Evolutionary conservation across 2,113 vertebrate species (phyloP).

Genomic region (Sakesphorus luctuosus): DNA sequence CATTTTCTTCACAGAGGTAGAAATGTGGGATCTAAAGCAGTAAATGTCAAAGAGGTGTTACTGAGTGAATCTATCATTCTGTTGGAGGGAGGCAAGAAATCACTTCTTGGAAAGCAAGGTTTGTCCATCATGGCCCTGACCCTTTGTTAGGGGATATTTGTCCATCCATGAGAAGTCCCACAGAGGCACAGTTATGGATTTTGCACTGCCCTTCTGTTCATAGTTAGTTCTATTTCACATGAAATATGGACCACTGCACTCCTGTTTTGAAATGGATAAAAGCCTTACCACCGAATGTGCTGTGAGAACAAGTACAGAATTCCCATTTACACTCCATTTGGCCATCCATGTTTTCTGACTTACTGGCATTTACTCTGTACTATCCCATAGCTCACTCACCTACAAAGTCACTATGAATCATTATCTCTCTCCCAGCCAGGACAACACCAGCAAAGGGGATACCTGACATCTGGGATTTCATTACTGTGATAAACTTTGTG

Average conservation of each 20-base stretch:
- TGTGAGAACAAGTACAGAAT: background rate
- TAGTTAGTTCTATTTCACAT: background rate
- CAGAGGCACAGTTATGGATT: background rate
- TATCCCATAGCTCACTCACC: background rate
- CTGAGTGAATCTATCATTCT: background rate
- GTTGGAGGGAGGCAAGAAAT: background rate
- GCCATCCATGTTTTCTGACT: background rate
- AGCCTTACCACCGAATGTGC: background rate
- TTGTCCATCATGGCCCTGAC: background rate
- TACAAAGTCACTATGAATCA: background rate
- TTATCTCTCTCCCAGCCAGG: background rate
- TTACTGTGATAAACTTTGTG: background rate
- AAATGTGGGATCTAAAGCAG: background rate
- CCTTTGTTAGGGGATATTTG: background rate
- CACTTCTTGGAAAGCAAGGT: background rate
- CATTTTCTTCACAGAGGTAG: background rate
- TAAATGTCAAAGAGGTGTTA: background rate
- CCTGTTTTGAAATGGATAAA: background rate
- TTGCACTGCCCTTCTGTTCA: background rate
- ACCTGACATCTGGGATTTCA: background rate
- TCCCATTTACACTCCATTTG: background rate
- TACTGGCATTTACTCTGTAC: background rate
- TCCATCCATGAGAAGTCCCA: background rate
- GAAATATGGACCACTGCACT: background rate
- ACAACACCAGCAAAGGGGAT: rapidly evolving